Evolutionary conservation across 2,113 vertebrate species (phyloP), one percentile per base, ranked within the genome.

Genomic region (Corythaixoides concolor): DNA sequence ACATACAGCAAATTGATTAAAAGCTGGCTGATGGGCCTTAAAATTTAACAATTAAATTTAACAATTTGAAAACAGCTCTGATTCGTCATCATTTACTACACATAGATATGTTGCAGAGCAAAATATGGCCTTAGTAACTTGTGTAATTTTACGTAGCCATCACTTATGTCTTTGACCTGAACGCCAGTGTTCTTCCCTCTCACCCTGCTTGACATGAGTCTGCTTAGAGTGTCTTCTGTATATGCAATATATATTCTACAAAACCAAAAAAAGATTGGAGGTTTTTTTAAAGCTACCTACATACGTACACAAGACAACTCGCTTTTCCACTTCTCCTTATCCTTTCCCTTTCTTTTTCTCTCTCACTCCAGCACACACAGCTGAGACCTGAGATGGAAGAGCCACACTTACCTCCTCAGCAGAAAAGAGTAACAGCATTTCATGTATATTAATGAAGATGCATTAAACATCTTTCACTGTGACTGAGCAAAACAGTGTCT

Each of bases 381-480:
- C 63, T 67, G 68, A 91, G 89, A 96, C 66, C 89, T 23, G 45
- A 55, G 41, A 66, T 53, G 74, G 89, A 82, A 88, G 82, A 92
- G 86, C 60, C 89, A 93, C 75, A 69, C 79, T 75, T 85, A 87
- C 96, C 93, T 96, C 91, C 94, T 94, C 68, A 66, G 62, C 94
- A 97, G 94, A 93, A 96, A 97, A 94, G 95, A 97, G 96, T 80
- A 97, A 93, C 97, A 97, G 97, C 95, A 92, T 95, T 98, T 97
- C 97, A 97, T 97, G 97, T 96, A 97, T 98, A 97, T 98, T 98
- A 97, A 98, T 96, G 95, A 97, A 97, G 97, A 95, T 89, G 92
- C 96, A 97, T 96, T 97, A 97, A 98, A 95, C 94, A 97, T 96
- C 96, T 97, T 97, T 89, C 39, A 26, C 64, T 93, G 96, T 87